phyloP scores from a whole-genome alignment of 2,797 vertebrate species.

The Mionectes olivaceus region DNA sequence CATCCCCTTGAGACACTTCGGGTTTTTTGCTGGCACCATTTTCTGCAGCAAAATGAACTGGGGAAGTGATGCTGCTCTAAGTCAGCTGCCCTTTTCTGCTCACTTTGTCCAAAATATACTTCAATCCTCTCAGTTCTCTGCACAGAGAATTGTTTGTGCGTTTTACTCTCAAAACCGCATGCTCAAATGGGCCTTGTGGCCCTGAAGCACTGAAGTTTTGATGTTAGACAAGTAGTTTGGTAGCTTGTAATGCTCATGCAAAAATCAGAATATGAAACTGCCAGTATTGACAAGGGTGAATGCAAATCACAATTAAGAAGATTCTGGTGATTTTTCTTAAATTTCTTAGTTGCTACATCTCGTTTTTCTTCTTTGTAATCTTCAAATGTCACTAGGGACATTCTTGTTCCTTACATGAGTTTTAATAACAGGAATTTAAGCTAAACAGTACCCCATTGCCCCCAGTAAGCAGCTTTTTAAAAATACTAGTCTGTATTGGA shows the following conservation, averaged over 20 bases:
- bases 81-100: background rate
- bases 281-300: background rate
- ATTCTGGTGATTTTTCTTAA: background rate
- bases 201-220: background rate
- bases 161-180: background rate
- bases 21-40: background rate
- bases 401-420: background rate
- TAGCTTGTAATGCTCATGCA: background rate
- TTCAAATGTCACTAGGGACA: background rate
- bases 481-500: background rate
- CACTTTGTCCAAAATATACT: background rate
- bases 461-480: background rate
- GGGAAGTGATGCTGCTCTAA: background rate
- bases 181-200: background rate
- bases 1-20: background rate
- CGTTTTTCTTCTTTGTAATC: background rate
- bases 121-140: background rate
- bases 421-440: background rate
- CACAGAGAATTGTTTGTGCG: background rate
- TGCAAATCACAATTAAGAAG: background rate
- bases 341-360: background rate
- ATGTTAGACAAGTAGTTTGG: background rate
- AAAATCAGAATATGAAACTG: background rate
- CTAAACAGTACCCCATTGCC: background rate
- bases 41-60: background rate